phyloP scores from a whole-genome alignment of 2,797 vertebrate genomes.

The Orestias chungarensis region DNA sequence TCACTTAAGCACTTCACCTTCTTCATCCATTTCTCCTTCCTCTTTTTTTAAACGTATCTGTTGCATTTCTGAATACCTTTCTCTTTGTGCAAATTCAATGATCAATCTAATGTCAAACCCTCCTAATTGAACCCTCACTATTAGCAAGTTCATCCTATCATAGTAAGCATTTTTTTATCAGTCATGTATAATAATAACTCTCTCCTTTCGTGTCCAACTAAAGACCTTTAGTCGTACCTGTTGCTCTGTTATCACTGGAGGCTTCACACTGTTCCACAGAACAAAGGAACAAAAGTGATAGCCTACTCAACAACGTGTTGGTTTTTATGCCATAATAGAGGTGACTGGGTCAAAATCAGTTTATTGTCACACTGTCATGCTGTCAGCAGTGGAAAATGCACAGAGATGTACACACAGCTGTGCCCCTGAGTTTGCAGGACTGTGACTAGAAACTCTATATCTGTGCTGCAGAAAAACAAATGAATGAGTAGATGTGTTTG shows the following conservation, averaged over 20 bases:
- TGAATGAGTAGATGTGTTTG: neutral
- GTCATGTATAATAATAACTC: neutral
- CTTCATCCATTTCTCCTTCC: conserved; percentile 7
- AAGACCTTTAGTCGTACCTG: conserved; percentile 14
- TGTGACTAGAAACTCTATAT: neutral
- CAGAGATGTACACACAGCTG: conserved; percentile 23
- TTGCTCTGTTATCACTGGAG: conserved; percentile 45
- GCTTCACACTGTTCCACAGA: conserved; percentile 39
- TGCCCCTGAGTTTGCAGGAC: conserved; percentile 20
- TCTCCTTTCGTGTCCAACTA: conserved; percentile 8
- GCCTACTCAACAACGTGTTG: conserved; percentile 30
- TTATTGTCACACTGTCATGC: conserved; percentile 24
- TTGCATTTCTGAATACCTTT: neutral
- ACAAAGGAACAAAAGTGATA: conserved; percentile 43
- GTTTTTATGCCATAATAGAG: conserved; percentile 52
- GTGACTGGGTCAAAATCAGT: conserved; percentile 53
- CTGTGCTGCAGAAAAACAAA: neutral
- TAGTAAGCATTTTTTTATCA: conserved; percentile 9
- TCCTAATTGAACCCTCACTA: conserved; percentile 23
- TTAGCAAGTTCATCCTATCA: conserved; percentile 33
- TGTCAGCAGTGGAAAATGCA: conserved; percentile 30
- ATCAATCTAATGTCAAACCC: conserved; percentile 25
- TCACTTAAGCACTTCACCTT: conserved; percentile 35
- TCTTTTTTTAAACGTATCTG: conserved; percentile 21
- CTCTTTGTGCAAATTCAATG: conserved; percentile 26